A percentile compares a stretch with the other conserved stretches of the same genome.
Evolutionary conservation across 2,113 vertebrate genomes (phyloP).

Genomic region (Daubentonia madagascariensis): DNA sequence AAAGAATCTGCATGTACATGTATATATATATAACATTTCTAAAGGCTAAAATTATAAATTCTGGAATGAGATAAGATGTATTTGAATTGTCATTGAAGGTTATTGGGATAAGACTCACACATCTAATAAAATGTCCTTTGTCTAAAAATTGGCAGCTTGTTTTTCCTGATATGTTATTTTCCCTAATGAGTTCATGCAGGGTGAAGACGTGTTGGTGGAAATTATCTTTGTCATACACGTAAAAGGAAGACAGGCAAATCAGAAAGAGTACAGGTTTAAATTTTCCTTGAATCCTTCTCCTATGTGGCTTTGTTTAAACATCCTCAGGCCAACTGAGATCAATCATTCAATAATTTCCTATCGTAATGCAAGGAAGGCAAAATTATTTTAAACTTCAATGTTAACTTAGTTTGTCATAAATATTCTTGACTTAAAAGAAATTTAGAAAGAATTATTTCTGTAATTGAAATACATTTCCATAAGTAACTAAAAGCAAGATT

Average conservation of each 20-base stretch:
- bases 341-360: slow-evolving; percentile 38
- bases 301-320: slow-evolving; percentile 16
- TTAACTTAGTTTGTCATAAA: slow-evolving; percentile 48
- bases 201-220: slow-evolving; percentile 19
- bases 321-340: background rate
- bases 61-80: background rate
- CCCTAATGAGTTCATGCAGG: slow-evolving; percentile 8
- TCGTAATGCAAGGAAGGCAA: background rate
- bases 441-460: background rate
- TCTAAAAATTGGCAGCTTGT: slow-evolving; percentile 14
- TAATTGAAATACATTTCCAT: slow-evolving; percentile 16
- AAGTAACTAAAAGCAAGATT: background rate
- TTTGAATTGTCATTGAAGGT: background rate
- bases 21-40: background rate
- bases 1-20: background rate
- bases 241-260: slow-evolving; percentile 26
- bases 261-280: slow-evolving; percentile 29
- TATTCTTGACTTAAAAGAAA: slow-evolving; percentile 1
- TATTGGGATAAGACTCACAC: background rate
- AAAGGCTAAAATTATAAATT: slow-evolving; percentile 4
- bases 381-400: slow-evolving; percentile 21
- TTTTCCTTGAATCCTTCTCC: slow-evolving; percentile 28
- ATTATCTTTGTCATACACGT: background rate
- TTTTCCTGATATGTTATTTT: slow-evolving; percentile 45
- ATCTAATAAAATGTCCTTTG: background rate